A percentile compares a stretch with the other conserved stretches of the same genome.
phyloP scores from a whole-genome alignment of 2,113 vertebrate species.

The Caranx melampygus region DNA sequence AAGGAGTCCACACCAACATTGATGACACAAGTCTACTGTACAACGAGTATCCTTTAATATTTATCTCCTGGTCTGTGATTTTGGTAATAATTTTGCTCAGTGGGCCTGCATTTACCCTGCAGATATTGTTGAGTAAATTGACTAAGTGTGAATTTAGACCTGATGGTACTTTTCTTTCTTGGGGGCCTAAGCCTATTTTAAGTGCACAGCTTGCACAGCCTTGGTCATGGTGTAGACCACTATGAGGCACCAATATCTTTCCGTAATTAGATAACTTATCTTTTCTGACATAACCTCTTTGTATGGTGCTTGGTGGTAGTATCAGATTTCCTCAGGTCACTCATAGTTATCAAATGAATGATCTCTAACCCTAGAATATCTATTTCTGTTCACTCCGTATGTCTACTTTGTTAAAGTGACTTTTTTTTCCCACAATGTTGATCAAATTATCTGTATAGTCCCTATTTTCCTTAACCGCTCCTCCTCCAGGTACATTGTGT shows the following conservation, averaged over 20 bases:
- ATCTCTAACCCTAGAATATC: background rate
- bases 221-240: background rate
- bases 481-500: slow-evolving; percentile 94
- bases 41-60: slow-evolving; percentile 97
- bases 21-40: slow-evolving; percentile 96
- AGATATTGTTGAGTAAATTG: background rate
- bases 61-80: slow-evolving; percentile 1
- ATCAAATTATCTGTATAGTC: background rate
- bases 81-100: background rate
- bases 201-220: too few species aligned
- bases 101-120: background rate
- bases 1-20: slow-evolving; percentile 89
- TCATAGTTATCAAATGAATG: background rate
- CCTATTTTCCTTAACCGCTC: slow-evolving; percentile 80
- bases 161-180: background rate
- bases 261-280: background rate
- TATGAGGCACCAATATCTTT: background rate
- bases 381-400: background rate
- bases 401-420: background rate
- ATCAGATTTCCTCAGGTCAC: background rate
- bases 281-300: background rate
- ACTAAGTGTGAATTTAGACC: background rate
- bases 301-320: background rate
- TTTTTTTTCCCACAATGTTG: background rate
- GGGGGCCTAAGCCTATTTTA: too few species aligned